A percentile compares a stretch with the other conserved stretches of the same genome.
These are phyloP conservation scores for Trinorchestia longiramus DNA, from an alignment of 1,140 invertebrate species.

Conservation along the genomic window DNA sequence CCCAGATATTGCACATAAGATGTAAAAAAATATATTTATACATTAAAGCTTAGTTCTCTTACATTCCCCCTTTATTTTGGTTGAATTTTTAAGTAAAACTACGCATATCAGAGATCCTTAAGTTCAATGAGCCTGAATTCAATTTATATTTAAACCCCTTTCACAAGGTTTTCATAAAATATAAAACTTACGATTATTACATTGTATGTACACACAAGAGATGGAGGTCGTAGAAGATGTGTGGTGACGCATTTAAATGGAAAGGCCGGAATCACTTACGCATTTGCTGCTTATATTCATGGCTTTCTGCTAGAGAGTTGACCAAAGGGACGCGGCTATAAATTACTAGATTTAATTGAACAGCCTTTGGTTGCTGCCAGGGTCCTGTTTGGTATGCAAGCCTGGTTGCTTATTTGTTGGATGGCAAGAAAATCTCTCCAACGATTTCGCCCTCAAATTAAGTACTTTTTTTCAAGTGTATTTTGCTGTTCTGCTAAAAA, in stretches of 20 bases:
- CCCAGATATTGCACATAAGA: not conserved
- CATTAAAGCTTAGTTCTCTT: not conserved
- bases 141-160: not conserved
- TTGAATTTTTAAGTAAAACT: not conserved
- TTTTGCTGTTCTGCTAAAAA: not conserved
- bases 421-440: not conserved
- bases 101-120: not conserved
- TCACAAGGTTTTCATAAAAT: constrained; percentile 29
- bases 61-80: not conserved
- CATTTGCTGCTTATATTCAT: constrained; percentile 35
- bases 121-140: not conserved
- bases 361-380: not conserved
- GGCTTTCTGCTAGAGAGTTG: not conserved
- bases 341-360: constrained; percentile 41
- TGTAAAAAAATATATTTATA: not conserved
- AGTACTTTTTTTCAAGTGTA: not conserved
- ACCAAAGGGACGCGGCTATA: not conserved
- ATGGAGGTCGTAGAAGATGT: not conserved
- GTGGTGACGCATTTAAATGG: not conserved
- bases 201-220: not conserved
- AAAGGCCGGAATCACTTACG: not conserved
- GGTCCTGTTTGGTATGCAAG: constrained; percentile 1
- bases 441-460: not conserved
- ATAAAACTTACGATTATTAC: constrained; percentile 21
- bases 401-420: constrained; percentile 8